Evolutionary conservation across 2,113 vertebrate genomes (phyloP).

Genomic region (Columba livia): DNA sequence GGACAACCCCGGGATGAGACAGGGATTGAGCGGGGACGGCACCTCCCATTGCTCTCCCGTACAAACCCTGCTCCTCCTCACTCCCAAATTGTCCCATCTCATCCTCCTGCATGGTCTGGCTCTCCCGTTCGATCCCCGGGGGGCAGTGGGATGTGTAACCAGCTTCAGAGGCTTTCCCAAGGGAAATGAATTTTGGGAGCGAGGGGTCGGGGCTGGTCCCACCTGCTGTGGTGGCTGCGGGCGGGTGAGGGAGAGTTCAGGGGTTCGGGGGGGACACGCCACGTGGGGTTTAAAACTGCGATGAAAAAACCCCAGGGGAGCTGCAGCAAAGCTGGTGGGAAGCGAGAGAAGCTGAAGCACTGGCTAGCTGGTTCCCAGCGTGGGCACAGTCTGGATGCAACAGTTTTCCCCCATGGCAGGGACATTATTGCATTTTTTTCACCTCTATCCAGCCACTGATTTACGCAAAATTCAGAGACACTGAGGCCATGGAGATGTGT

Average conservation of each 20-base stretch:
- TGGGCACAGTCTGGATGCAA: neutral
- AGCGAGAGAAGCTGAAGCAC: neutral
- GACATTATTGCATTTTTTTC: fast-evolving
- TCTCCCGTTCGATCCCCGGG: neutral
- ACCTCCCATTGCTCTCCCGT: fast-evolving
- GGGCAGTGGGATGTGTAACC: neutral
- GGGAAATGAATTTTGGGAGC: neutral
- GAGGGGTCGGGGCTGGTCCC: neutral
- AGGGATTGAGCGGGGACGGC: neutral
- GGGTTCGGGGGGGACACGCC: neutral
- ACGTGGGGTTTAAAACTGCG: neutral
- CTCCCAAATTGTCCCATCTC: neutral
- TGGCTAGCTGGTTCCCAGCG: fast-evolving
- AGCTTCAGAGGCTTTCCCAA: slow-evolving; percentile 10
- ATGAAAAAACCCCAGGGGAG: neutral
- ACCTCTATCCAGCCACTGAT: neutral
- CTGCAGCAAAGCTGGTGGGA: neutral
- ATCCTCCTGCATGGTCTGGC: neutral
- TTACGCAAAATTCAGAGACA: neutral
- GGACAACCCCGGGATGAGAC: neutral
- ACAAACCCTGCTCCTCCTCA: neutral
- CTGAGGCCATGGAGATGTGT: fast-evolving
- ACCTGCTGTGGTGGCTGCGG: neutral
- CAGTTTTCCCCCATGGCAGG: fast-evolving
- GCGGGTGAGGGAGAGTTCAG: neutral